A percentile compares a stretch with the other conserved stretches of the same genome.
These are phyloP conservation scores for Eubasilissa splendida DNA, from an alignment of 2,888 invertebrate genomes.

Conservation along the genomic window DNA sequence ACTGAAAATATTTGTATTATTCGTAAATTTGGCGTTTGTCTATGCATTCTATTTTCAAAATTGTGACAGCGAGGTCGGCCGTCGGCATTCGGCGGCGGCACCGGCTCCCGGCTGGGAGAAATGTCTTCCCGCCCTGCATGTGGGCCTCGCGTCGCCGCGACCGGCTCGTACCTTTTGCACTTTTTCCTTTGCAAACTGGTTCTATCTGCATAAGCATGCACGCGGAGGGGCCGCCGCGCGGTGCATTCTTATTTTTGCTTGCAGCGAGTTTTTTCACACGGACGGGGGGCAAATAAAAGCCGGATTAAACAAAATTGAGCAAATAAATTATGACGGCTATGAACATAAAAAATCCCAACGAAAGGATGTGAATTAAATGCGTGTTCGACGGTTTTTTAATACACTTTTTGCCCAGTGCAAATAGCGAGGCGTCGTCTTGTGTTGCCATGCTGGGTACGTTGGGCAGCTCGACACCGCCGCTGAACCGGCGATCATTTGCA, in stretches of 20 bases:
- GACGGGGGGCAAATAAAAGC: slow-evolving; percentile 10
- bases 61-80: background rate
- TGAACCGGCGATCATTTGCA: too few relatives aligned
- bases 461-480: too few relatives aligned
- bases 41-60: background rate
- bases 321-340: slow-evolving; percentile 29
- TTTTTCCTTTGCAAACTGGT: slow-evolving; percentile 50
- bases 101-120: background rate
- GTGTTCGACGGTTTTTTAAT: background rate
- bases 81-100: slow-evolving; percentile 17
- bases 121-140: slow-evolving; percentile 3
- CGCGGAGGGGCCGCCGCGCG: slow-evolving; percentile 41
- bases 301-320: slow-evolving; percentile 46
- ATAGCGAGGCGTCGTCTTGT: slow-evolving; percentile 6
- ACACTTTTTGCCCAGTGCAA: too few relatives aligned
- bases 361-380: background rate
- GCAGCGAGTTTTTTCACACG: slow-evolving; percentile 23
- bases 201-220: slow-evolving; percentile 54
- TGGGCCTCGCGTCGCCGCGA: slow-evolving; percentile 6
- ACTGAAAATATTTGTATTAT: background rate
- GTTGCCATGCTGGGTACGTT: background rate
- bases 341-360: background rate
- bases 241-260: slow-evolving; percentile 27
- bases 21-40: too few relatives aligned
- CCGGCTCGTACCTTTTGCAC: slow-evolving; percentile 30